Evolutionary conservation across 2,888 invertebrate species (phyloP), one percentile per base, ranked within the genome.

Genomic region (Eristalis arbustorum): DNA sequence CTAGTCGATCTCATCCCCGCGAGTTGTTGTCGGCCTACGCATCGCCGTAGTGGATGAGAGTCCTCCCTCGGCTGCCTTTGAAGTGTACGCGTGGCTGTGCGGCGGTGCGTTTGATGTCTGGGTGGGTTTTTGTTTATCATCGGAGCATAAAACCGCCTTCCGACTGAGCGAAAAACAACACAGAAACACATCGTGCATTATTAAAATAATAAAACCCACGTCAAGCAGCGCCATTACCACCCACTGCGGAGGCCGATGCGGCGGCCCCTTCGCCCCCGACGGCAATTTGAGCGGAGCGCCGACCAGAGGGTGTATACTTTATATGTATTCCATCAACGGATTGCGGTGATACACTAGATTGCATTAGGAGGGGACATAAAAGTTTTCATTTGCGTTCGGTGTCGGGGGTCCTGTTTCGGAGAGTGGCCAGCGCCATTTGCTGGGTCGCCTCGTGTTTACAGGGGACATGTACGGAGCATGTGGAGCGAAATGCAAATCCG

Each of bases 261-360:
- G 40, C 11, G 34, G 25, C 69, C 18, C 49, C 63, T 42, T 64
- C 22, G 4, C 49, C 18, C 31, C 42, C 57, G 42, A 67, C 40
- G 56, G 73, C 68, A 61, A 79, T 63, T 69, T 42, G 25, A 76
- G 66, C 42, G 25, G n/a, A n/a, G n/a, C n/a, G 40, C 64, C 34
- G 61, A 37, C 37, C 25, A 28, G 22, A 59, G 34, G 22, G 59
- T 37, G 37, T 42, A 8, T 64, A 57, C 62, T 78, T 63, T 40
- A 25, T 67, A n/a, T n/a, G n/a, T n/a, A 80, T 79, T 75, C 66
- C 34, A 80, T 56, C 74, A 69, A 74, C 63, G 68, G 56, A 78
- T 56, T 71, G 31, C n/a, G 14, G 10, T 66, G 42, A 56, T 62
- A 61, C 25, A 49, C 13, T 28, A 42, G 28, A 28, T 13, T 57